These are phyloP conservation scores for Sesamia inferens DNA, from an alignment of 2,888 invertebrate genomes.

Conservation along the genomic window DNA sequence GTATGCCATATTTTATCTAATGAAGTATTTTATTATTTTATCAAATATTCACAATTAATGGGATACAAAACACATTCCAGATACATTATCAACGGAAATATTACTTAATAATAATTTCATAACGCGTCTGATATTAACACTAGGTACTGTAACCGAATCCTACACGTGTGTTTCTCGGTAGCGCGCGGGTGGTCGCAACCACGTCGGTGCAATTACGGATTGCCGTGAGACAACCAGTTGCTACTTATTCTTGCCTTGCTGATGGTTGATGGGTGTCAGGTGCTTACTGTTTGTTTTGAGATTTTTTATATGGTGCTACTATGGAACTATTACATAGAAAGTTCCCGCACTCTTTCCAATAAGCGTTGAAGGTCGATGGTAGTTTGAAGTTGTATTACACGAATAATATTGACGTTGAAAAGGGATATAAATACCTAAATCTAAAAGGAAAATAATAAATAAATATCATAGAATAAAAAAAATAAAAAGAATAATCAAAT, in stretches of 20 bases:
- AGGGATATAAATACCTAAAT: no score
- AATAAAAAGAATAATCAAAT: no score
- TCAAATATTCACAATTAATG: no score
- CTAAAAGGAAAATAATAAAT: no score
- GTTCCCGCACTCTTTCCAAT: not conserved
- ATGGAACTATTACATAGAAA: not conserved
- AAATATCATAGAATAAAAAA: not conserved
- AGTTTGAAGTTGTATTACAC: not conserved
- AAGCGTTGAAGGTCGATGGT: no score
- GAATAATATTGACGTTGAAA: not conserved
- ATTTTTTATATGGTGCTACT: not conserved
- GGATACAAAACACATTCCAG: not conserved
- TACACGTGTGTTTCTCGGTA: constrained; percentile 55
- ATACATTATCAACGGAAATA: not conserved
- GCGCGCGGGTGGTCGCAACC: constrained; percentile 60
- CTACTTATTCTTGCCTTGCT: constrained; percentile 46
- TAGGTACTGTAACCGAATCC: constrained; percentile 53
- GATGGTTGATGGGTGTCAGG: constrained; percentile 23
- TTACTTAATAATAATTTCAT: constrained; percentile 41
- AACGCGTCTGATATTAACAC: constrained; percentile 39
- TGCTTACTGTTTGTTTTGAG: constrained; percentile 7
- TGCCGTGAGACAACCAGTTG: constrained; percentile 36
- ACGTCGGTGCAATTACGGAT: constrained; percentile 42
- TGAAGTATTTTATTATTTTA: no score
- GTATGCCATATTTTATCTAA: no score